A percentile compares a stretch with the other conserved stretches of the same genome.
Conservation (phyloP, 2,888 invertebrate genomes). For the Cephus rjabovi region DNA sequence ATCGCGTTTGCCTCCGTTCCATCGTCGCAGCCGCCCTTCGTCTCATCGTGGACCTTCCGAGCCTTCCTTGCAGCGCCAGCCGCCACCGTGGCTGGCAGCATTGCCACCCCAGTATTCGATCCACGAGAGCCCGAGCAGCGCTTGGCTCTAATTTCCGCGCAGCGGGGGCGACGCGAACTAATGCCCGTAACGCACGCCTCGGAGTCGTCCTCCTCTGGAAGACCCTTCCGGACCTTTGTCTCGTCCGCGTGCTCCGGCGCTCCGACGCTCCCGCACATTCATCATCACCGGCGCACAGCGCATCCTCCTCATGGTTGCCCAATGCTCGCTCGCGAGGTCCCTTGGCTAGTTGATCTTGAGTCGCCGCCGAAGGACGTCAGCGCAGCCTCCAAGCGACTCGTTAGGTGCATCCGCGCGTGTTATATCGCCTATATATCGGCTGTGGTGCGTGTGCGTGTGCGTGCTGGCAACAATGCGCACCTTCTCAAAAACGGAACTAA, state of each 20-base stretch:
- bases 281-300: constrained; percentile 42
- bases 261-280: constrained; percentile 61
- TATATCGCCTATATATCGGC: too few species aligned
- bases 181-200: constrained; percentile 57
- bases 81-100: constrained; percentile 14
- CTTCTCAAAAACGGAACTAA: too few species aligned
- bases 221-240: constrained; percentile 49
- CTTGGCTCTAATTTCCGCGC: constrained; percentile 62
- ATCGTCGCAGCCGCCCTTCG: constrained; percentile 10
- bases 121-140: constrained; percentile 17
- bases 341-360: not conserved
- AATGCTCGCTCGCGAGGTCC: not conserved
- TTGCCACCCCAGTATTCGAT: too few species aligned
- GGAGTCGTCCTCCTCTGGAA: constrained; percentile 30
- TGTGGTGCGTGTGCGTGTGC: constrained; percentile 3
- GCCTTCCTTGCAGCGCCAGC: not conserved
- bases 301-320: not conserved
- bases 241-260: constrained; percentile 57
- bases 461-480: constrained; percentile 1
- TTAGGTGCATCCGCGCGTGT: constrained; percentile 20
- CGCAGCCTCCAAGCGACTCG: too few species aligned
- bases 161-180: constrained; percentile 64
- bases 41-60: not conserved
- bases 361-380: too few species aligned
- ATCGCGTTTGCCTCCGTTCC: constrained; percentile 49